Conservation (phyloP, 1,140 invertebrate genomes). For the Drosophila navojoa region DNA sequence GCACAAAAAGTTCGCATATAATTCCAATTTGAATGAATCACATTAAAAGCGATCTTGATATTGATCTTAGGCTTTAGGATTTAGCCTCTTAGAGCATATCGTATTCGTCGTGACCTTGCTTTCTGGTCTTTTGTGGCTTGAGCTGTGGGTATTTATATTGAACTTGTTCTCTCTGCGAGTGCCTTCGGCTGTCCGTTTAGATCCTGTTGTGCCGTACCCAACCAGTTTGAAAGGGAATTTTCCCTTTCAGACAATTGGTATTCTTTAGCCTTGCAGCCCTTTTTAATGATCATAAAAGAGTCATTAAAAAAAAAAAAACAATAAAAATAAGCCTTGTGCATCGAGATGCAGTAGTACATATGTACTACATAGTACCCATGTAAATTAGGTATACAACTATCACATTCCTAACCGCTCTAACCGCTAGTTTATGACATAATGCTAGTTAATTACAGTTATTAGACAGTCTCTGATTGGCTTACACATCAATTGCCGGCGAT, state of each 20-base stretch:
- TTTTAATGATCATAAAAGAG: neutral
- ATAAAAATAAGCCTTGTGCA: slow-evolving; percentile 9
- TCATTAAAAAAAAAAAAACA: slow-evolving; percentile 18
- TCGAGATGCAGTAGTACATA: neutral
- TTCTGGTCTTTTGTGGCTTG: slow-evolving; percentile 9
- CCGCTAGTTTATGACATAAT: neutral
- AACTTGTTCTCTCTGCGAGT: slow-evolving; percentile 23
- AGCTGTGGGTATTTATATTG: slow-evolving; percentile 21
- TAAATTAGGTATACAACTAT: neutral
- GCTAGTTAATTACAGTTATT: slow-evolving; percentile 2
- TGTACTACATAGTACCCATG: no score
- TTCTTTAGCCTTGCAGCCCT: neutral
- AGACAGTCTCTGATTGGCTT: slow-evolving; percentile 34
- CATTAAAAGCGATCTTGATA: slow-evolving; percentile 21
- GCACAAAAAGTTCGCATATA: slow-evolving; percentile 7
- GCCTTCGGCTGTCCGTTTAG: neutral
- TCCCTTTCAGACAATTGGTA: slow-evolving; percentile 20
- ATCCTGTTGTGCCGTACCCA: slow-evolving; percentile 23
- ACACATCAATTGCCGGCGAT: slow-evolving; percentile 57
- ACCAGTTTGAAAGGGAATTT: slow-evolving; percentile 27
- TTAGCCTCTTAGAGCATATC: slow-evolving; percentile 49
- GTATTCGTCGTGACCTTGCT: slow-evolving; percentile 41
- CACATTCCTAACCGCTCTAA: neutral
- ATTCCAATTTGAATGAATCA: slow-evolving; percentile 28
- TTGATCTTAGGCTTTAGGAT: slow-evolving; percentile 36